phyloP scores from a whole-genome alignment of 1,140 invertebrate genomes.

The Polypedilum vanderplanki region DNA sequence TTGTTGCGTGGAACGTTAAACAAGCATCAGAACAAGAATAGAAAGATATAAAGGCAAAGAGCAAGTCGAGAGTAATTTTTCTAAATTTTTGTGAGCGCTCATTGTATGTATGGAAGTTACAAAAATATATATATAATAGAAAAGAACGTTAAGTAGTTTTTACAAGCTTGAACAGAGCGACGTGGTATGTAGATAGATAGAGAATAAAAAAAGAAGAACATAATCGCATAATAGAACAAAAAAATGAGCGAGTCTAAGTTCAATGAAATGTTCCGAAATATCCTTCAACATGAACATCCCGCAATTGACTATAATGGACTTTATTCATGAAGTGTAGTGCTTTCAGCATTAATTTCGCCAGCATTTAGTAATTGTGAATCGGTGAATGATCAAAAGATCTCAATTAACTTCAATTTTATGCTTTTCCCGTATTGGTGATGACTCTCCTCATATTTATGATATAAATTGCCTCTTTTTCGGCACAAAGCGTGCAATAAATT shows the following conservation, averaged over 20 bases:
- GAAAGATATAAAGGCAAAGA: background rate
- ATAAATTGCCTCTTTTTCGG: too few relatives aligned
- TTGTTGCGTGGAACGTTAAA: too few relatives aligned
- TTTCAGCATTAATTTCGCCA: background rate
- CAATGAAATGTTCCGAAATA: background rate
- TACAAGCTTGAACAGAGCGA: background rate
- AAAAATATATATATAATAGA: background rate
- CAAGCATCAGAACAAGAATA: background rate
- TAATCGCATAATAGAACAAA: background rate
- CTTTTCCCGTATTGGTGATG: background rate
- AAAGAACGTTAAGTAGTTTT: constrained; percentile 4
- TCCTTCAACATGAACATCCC: background rate
- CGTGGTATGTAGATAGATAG: background rate
- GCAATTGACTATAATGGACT: constrained; percentile 2
- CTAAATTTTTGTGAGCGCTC: background rate
- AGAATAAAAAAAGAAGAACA: background rate
- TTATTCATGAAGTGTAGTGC: background rate
- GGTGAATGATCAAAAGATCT: constrained; percentile 6
- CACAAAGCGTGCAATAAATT: too few relatives aligned
- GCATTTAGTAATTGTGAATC: background rate
- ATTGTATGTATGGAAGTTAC: background rate
- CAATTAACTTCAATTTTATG: background rate
- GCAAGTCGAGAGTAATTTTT: background rate
- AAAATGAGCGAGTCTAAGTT: constrained; percentile 17
- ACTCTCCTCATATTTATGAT: too few relatives aligned